Percentiles rank a stretch among this genome's conserved stretches.
These are phyloP conservation scores for Tanaodytes sp. DNA, from an alignment of 2,888 invertebrate species.

Conservation along the genomic window DNA sequence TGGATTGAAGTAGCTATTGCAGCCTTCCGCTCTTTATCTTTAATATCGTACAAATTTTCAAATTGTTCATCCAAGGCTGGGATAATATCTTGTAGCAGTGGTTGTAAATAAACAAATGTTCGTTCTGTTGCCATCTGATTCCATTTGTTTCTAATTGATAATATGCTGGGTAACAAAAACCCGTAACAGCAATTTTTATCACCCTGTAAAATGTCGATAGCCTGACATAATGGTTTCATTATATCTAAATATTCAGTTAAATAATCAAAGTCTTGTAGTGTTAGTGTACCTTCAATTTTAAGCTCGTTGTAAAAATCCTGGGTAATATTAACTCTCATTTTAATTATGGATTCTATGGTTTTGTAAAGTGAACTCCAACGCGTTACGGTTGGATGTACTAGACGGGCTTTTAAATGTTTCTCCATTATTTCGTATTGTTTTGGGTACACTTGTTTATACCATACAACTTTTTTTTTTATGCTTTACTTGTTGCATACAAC, in stretches of 20 bases:
- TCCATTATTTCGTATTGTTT: conserved; percentile 1
- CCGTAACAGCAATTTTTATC: background rate
- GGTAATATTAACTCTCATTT: background rate
- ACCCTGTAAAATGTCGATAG: background rate
- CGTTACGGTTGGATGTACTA: background rate
- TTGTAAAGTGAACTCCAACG: background rate
- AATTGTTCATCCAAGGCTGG: background rate
- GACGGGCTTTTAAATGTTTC: background rate
- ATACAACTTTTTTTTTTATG: too few species aligned
- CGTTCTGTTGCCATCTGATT: background rate
- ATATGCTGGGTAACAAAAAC: background rate
- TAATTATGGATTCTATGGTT: background rate
- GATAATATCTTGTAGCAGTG: background rate
- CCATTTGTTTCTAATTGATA: conserved; percentile 1
- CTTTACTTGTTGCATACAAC: too few species aligned
- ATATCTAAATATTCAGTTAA: background rate
- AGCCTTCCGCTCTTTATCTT: background rate
- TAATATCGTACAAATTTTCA: background rate
- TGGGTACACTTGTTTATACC: conserved; percentile 2
- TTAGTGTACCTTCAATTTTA: background rate
- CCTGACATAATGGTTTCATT: background rate
- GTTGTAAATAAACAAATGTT: background rate
- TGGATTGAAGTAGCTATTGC: background rate
- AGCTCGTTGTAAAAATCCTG: background rate
- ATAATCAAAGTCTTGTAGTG: background rate